Conservation (phyloP, 2,888 invertebrate genomes). For the Harpagoxenus sublaevis region DNA sequence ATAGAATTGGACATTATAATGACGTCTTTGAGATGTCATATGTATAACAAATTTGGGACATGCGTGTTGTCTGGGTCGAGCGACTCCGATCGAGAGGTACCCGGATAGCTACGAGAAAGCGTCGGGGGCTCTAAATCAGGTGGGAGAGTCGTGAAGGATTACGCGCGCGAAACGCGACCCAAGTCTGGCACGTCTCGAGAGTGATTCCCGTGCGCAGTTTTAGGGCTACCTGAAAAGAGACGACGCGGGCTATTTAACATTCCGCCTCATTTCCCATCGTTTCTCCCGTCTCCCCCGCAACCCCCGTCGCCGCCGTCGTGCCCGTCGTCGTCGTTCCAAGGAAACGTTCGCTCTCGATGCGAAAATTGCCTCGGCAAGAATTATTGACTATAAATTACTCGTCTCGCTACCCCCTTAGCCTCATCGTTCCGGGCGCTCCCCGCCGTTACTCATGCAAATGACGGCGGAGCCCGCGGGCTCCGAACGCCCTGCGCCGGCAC, state of each 20-base stretch:
- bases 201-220: conserved; percentile 61
- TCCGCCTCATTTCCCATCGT: conserved; percentile 80
- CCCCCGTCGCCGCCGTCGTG: conserved; percentile 48
- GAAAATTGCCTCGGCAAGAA: conserved; percentile 83
- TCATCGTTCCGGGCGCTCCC: conserved; percentile 55
- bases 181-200: conserved; percentile 14
- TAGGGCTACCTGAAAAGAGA: conserved; percentile 63
- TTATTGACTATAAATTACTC: conserved; percentile 84
- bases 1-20: too few relatives aligned
- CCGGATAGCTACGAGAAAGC: background rate
- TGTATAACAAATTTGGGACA: too few relatives aligned
- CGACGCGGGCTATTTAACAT: conserved; percentile 79
- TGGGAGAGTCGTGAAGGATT: background rate
- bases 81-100: background rate
- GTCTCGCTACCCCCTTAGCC: conserved; percentile 73
- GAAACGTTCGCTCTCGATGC: conserved; percentile 80
- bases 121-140: background rate
- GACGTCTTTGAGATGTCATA: too few relatives aligned
- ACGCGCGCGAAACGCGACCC: conserved; percentile 27
- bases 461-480: conserved; percentile 70
- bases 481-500: conserved; percentile 55
- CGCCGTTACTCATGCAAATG: conserved; percentile 82
- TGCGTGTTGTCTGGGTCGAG: too few relatives aligned
- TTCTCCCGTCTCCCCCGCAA: conserved; percentile 53
- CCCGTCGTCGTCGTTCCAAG: conserved; percentile 66